phyloP scores from a whole-genome alignment of 2,113 vertebrate species.

The Lathamus discolor region DNA sequence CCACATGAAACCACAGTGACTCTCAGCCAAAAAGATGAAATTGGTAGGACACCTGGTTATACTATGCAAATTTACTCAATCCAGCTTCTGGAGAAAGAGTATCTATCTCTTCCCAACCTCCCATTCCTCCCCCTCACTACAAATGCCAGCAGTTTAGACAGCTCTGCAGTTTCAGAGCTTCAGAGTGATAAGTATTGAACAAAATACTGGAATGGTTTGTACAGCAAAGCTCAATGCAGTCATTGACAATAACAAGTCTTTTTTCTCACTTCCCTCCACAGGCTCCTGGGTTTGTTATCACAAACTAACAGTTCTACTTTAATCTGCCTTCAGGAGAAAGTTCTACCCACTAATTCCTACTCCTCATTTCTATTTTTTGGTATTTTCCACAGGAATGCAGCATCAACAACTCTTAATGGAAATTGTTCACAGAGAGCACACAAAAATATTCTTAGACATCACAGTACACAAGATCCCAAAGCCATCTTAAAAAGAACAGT shows the following conservation, averaged over 20 bases:
- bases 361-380: neutral
- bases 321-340: neutral
- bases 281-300: neutral
- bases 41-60: neutral
- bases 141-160: constrained; percentile 45
- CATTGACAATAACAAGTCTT: neutral
- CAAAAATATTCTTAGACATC: neutral
- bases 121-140: constrained; percentile 47
- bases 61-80: neutral
- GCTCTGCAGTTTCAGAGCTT: neutral
- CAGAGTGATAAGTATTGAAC: neutral
- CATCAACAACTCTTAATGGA: neutral
- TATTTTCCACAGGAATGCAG: neutral
- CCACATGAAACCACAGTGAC: neutral
- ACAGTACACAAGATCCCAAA: neutral
- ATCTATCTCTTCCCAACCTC: neutral
- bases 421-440: neutral
- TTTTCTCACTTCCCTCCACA: neutral
- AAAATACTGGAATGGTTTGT: neutral
- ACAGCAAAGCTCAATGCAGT: constrained; percentile 8
- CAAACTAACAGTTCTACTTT: constrained; percentile 2
- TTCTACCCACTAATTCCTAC: neutral
- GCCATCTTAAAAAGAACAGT: neutral
- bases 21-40: neutral
- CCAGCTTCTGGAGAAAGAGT: constrained; percentile 30